Evolutionary conservation across 1,140 invertebrate species (phyloP), one percentile per base, ranked within the genome.

Genomic region (Penaeus chinensis): DNA sequence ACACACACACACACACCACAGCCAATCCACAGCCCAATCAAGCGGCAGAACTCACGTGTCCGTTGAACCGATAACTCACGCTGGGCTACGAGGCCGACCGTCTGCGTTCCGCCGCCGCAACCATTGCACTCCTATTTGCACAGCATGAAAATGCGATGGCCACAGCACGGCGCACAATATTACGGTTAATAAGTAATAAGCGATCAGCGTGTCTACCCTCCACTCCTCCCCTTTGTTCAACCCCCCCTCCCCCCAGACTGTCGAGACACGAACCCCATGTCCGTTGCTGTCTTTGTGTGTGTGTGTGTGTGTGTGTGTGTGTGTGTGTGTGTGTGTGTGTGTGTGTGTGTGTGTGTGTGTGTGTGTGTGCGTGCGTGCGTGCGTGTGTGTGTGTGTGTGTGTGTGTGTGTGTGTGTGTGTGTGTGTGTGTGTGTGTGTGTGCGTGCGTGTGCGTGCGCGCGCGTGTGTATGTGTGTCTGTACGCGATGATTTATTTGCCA

Each of bases 261-360:
- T 16, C 54, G 16, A 16, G 54, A 54, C 54, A 16, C 10, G 54
- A 54, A 19, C 37, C 4, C 37, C 37, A 42, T 42, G 37, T 42
- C 37, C 37, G 37, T 42, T 42, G 37, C 7, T 42, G 37, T 42
- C 37, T 42, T 42, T 32, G 42, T 78, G 5, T 78, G 76, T 78
- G 37, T 78, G 76, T 47, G 76, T 78, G 76, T 54, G 76, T 78
- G 76, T 78, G 76, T 78, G 76, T 78, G 76, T 78, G 76, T 78
- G 76, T 78, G 76, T 78, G 76, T 78, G 76, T 78, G 76, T 78
- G 76, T 78, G 76, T 78, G 76, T 78, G 76, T 78, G 76, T 78
- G 76, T 78, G 76, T 78, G 37, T 78, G 76, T 79, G 77, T 79
- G 77, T 79, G 77, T 79, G 37, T 79, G 77, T 79, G 77, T 79